Percentiles rank a stretch among this genome's conserved stretches.
These are phyloP conservation scores for Mohoua ochrocephala DNA, from an alignment of 2,113 vertebrate genomes.

Conservation along the genomic window DNA sequence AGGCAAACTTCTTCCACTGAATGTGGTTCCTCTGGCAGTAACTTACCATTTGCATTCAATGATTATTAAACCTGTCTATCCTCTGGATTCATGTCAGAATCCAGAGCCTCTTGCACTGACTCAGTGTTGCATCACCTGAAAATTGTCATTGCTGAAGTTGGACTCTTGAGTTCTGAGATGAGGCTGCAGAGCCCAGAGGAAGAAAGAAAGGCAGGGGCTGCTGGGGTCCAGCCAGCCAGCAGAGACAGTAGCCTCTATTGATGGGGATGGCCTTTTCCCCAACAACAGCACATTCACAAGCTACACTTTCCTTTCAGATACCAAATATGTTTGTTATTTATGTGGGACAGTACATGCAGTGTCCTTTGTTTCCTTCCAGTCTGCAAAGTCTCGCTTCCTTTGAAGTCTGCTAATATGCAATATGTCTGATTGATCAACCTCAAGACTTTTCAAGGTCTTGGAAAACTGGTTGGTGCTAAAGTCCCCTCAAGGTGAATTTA, in stretches of 20 bases:
- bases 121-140: not conserved
- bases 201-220: not conserved
- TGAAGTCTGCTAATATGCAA: not conserved
- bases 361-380: not conserved
- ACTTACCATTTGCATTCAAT: not conserved
- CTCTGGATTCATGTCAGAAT: not conserved
- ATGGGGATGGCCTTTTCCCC: not conserved
- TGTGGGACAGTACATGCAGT: not conserved
- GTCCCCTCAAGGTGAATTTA: not conserved
- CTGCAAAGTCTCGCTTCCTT: not conserved
- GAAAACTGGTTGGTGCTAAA: not conserved
- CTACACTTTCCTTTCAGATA: not conserved
- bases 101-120: not conserved
- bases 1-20: not conserved
- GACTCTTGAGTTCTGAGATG: not conserved
- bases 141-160: not conserved
- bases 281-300: not conserved
- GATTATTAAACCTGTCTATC: not conserved
- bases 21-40: not conserved
- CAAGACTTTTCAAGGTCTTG: not conserved
- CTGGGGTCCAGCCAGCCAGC: not conserved
- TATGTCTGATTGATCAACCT: not conserved
- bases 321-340: not conserved
- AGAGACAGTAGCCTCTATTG: not conserved
- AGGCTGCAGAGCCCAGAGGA: not conserved